Percentiles rank a stretch among this genome's conserved stretches.
These are phyloP conservation scores for Pegoplata infirma DNA, from an alignment of 2,888 invertebrate species.

Conservation along the genomic window DNA sequence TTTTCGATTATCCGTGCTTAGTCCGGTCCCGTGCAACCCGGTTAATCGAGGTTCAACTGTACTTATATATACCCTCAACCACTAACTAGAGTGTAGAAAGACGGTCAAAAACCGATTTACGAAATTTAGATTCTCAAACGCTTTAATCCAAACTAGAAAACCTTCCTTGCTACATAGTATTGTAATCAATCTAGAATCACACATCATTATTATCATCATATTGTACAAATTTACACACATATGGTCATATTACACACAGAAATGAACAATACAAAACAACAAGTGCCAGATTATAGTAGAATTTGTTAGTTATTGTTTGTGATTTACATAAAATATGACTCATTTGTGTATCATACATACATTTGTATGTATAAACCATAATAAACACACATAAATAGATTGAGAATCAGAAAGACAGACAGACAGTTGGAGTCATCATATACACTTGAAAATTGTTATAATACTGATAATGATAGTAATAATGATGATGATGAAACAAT, in stretches of 20 bases:
- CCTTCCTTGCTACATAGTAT: too few species aligned
- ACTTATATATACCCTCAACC: too few species aligned
- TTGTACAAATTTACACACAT: neutral
- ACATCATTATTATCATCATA: too few species aligned
- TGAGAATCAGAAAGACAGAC: neutral
- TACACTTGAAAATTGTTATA: neutral
- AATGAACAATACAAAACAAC: neutral
- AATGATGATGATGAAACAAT: neutral
- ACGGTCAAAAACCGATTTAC: too few species aligned
- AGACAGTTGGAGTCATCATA: neutral
- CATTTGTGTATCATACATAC: slow-evolving; percentile 34
- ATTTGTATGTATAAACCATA: too few species aligned
- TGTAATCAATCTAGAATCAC: neutral
- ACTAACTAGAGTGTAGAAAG: too few species aligned
- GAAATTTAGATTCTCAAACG: too few species aligned
- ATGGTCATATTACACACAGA: neutral
- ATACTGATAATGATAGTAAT: neutral
- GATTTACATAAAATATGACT: slow-evolving; percentile 52
- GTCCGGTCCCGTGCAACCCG: too few species aligned
- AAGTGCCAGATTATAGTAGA: neutral
- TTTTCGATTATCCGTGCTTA: too few species aligned
- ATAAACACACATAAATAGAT: neutral
- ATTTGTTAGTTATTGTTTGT: slow-evolving; percentile 15
- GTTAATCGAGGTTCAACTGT: too few species aligned
- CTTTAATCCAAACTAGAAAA: too few species aligned